Base-by-base conservation (phyloP, 2,888 invertebrate species). In the Gortyna flavago region DNA sequence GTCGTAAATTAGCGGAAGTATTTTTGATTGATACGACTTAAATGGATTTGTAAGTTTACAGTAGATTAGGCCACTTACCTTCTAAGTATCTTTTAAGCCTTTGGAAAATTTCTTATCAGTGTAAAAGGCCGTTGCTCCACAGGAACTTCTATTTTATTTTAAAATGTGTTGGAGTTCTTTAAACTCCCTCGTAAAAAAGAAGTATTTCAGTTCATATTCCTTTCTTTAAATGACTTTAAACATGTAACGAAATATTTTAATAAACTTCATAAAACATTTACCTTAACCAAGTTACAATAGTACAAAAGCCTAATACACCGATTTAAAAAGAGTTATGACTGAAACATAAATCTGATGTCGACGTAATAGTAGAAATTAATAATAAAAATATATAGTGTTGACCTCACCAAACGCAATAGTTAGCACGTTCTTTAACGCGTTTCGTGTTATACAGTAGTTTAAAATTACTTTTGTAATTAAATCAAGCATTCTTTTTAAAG, bases 1-100 rank as follows among this genome's bases (percentile, higher is more conserved):
- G 88, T 93, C 92, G 92, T 94, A 94, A 95, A 95, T 96, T 95
- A 94, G 93, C 89, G 88, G 89, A 93, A 94, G 94, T 94, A 94
- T 95, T 95, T 94, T 94, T 95, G 94, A 96, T 93, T 95, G 95
- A 95, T 94, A 94, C 91, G 90, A 90, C 90, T 92, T 91, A 88
- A 91, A 91, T 87, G 90, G 92, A 94, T 95, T 95, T 93, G 91
- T 93, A 90, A 85, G 85, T 89, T 91, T 86, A 87, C 75, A 72
- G 83, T 68, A 76, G 74, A 83, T 83, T 84, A 80, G 72, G 65
- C 76, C 38, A 61, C 72, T 80, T 67, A 69, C 75, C 73, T 76
- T 51, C 72, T 65, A 74, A 87, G 69, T 73, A 61, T 61, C 29
- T 69, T 80, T 75, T 79, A 80, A 84, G 73, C 25, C 68, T 64